Percentiles rank a stretch among this genome's conserved stretches.
Conservation (phyloP, 1,140 invertebrate genomes). For the Drosophila dunni region DNA sequence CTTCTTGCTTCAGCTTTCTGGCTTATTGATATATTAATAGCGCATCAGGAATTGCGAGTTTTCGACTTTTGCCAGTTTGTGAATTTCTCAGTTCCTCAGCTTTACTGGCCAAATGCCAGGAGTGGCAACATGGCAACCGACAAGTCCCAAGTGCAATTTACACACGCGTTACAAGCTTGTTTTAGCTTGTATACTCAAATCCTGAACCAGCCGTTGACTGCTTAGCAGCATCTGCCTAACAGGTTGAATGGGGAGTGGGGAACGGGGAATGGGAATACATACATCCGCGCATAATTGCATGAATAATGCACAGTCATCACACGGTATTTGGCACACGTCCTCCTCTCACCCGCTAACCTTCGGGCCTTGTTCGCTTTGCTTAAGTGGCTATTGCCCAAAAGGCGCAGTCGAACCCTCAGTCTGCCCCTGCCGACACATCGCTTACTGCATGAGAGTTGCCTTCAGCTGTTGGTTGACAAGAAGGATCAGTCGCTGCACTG, state of each 20-base stretch:
- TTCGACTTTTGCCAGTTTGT: too few relatives aligned
- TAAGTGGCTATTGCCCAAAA: neutral
- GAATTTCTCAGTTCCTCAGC: neutral
- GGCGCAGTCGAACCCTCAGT: too few relatives aligned
- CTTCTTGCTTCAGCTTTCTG: conserved; percentile 3
- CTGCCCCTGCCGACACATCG: too few relatives aligned
- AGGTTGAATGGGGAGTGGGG: neutral
- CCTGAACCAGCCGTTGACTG: neutral
- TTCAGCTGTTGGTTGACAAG: too few relatives aligned
- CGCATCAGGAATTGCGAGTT: neutral
- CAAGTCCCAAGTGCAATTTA: conserved; percentile 23
- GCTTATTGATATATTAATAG: conserved; percentile 24
- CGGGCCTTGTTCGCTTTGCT: neutral
- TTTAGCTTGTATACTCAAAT: conserved; percentile 4
- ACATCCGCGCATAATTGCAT: conserved; percentile 61
- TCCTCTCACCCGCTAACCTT: neutral
- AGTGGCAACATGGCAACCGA: conserved; percentile 15
- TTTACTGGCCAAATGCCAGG: conserved; percentile 3
- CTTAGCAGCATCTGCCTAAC: neutral
- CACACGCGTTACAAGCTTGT: conserved; percentile 12
- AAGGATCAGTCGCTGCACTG: too few relatives aligned
- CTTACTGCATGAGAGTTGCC: too few relatives aligned
- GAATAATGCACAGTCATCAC: conserved; percentile 53
- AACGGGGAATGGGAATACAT: neutral
- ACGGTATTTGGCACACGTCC: neutral